Percentiles rank a stretch among this genome's conserved stretches.
These are phyloP conservation scores for Rousettus leschenaultii DNA, from an alignment of 2,113 vertebrate genomes.

Conservation along the genomic window DNA sequence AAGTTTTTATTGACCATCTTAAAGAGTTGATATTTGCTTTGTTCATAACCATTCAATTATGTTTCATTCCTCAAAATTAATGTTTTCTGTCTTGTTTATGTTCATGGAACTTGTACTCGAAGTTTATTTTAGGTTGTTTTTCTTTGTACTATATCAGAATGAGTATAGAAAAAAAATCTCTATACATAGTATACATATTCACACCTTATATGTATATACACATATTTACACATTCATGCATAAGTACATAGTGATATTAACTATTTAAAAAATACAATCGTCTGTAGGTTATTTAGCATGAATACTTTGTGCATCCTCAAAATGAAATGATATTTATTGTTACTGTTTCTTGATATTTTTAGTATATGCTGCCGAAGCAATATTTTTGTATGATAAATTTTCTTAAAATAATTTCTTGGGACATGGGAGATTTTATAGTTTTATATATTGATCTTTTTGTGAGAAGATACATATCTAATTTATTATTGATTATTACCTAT, in stretches of 20 bases:
- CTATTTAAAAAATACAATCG: background rate
- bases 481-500: conserved; percentile 23
- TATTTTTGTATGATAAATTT: background rate
- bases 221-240: background rate
- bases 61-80: conserved; percentile 33
- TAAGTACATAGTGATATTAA: background rate
- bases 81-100: background rate
- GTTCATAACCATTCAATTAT: conserved; percentile 17
- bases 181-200: background rate
- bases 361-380: too few species aligned
- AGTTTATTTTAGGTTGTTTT: conserved; percentile 5
- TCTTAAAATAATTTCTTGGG: background rate
- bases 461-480: background rate
- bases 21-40: conserved; percentile 33
- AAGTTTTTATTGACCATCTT: conserved; percentile 20
- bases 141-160: conserved; percentile 31
- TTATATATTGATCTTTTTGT: background rate
- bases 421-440: background rate
- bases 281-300: background rate
- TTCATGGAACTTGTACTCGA: background rate
- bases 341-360: background rate
- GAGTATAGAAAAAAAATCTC: background rate
- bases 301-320: background rate
- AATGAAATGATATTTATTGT: background rate
- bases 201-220: background rate